Evolutionary conservation across 2,797 vertebrate genomes (phyloP), one percentile per base, ranked within the genome.

Genomic region (Alfaro cultratus): DNA sequence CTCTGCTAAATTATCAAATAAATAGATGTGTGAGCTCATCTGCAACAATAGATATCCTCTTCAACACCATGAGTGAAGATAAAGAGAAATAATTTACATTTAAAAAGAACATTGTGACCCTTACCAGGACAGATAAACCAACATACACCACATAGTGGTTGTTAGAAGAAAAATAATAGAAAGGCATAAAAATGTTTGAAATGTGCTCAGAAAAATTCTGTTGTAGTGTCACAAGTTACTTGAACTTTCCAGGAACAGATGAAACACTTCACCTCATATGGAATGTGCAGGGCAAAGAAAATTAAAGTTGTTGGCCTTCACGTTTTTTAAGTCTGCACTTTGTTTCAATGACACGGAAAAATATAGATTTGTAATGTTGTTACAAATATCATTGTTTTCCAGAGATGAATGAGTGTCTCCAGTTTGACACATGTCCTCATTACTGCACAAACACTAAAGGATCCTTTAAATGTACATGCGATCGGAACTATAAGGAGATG

Each of bases 321-420:
- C 11, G 31, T 31, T 41, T 57, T 51, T 51, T n/a, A 51, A 51
- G 7, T 8, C 18, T 45, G 34, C 45, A 64, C 11, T 39, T 39
- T 43, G 2, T 75, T 70, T 53, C n/a, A n/a, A 2, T 46, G 23
- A 51, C 29, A 10, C n/a, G 15, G 23, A 64, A 72, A 53, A 36
- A 46, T 57, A 9, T 34, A 12, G 10, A 6, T 62, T 15, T 76
- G n/a, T 23, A 15, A 55, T 62, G 23, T 26, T 23, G 5, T 71
- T n/a, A 29, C 46, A 16, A 47, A 47, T 47, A 47, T 16, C 15
- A 47, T 77, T 67, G 73, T 13, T 86, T 96, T 94, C 4, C 80
- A 99, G 98, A 99, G 93, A 93, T 97, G 83, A 98, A 99, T 89
- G 99, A 99, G 91, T 99, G 99, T 89, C 96, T 98, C 84, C 93